These are phyloP conservation scores for Sinosuthora webbiana DNA, from an alignment of 2,113 vertebrate genomes.

Conservation along the genomic window DNA sequence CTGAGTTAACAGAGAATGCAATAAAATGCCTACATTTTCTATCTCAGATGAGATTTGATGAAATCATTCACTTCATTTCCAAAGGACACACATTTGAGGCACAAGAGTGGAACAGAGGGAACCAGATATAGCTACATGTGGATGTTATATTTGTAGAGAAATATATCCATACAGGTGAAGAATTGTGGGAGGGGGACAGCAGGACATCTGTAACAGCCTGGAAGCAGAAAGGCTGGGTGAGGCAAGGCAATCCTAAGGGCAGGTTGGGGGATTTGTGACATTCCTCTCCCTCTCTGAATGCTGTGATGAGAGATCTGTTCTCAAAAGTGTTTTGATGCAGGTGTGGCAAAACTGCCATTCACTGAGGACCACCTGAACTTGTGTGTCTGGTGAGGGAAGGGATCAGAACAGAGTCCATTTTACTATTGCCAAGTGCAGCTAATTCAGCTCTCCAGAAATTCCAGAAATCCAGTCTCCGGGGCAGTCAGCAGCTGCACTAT, in stretches of 20 bases:
- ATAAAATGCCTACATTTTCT: constrained; percentile 1
- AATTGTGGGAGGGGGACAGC: neutral
- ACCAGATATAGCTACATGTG: neutral
- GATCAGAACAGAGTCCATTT: neutral
- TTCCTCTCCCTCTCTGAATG: neutral
- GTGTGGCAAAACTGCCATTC: neutral
- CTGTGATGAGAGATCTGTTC: neutral
- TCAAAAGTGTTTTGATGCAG: neutral
- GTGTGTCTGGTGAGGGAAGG: neutral
- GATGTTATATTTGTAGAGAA: neutral
- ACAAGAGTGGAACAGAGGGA: neutral
- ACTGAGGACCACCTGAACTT: neutral
- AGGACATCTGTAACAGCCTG: neutral
- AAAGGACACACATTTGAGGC: neutral
- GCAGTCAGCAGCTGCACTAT: neutral
- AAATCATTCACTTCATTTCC: neutral
- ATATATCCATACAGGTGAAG: neutral
- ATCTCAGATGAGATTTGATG: neutral
- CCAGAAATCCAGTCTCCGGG: neutral
- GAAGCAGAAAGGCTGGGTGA: neutral
- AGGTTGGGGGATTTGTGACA: neutral
- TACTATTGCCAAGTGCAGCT: neutral
- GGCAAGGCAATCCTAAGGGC: neutral
- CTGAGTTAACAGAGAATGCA: constrained; percentile 14
- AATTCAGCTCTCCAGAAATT: neutral